Percentiles rank a stretch among this genome's conserved stretches.
These are phyloP conservation scores for Eupithecia pulchellata DNA, from an alignment of 2,888 invertebrate genomes.

Conservation along the genomic window DNA sequence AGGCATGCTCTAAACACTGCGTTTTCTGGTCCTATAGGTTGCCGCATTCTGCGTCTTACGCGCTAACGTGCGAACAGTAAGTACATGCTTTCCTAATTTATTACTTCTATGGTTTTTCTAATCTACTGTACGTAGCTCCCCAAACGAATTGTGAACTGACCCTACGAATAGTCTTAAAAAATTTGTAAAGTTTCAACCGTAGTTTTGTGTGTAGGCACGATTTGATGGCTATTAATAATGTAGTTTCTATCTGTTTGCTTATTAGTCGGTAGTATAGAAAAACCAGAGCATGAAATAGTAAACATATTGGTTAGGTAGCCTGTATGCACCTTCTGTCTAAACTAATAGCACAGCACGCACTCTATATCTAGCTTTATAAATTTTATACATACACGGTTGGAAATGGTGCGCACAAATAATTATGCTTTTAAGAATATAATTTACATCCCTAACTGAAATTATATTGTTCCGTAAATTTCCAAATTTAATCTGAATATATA, in stretches of 20 bases:
- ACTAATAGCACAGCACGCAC: constrained; percentile 56
- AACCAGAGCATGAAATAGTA: constrained; percentile 42
- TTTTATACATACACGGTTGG: not conserved
- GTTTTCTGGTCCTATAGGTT: constrained; percentile 84
- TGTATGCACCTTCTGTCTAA: constrained; percentile 36
- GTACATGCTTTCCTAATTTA: constrained; percentile 76
- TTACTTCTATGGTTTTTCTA: constrained; percentile 58
- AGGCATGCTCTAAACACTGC: constrained; percentile 83
- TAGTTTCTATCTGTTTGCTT: constrained; percentile 30
- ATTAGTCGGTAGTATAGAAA: constrained; percentile 36
- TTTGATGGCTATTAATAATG: constrained; percentile 11
- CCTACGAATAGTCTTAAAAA: not conserved
- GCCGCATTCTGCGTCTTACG: constrained; percentile 86
- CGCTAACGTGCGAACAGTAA: constrained; percentile 88
- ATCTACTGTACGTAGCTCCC: constrained; percentile 23
- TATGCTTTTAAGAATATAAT: not conserved
- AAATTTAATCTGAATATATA: not conserved
- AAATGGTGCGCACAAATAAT: not conserved
- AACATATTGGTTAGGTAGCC: constrained; percentile 21
- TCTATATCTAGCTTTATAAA: constrained; percentile 42
- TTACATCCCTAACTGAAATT: too few relatives aligned
- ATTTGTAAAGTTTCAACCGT: not conserved
- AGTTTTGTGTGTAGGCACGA: constrained; percentile 10
- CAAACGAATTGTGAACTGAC: not conserved
- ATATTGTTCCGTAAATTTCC: not conserved